phyloP scores from a whole-genome alignment of 2,797 vertebrate genomes.

The Oreortyx pictus region DNA sequence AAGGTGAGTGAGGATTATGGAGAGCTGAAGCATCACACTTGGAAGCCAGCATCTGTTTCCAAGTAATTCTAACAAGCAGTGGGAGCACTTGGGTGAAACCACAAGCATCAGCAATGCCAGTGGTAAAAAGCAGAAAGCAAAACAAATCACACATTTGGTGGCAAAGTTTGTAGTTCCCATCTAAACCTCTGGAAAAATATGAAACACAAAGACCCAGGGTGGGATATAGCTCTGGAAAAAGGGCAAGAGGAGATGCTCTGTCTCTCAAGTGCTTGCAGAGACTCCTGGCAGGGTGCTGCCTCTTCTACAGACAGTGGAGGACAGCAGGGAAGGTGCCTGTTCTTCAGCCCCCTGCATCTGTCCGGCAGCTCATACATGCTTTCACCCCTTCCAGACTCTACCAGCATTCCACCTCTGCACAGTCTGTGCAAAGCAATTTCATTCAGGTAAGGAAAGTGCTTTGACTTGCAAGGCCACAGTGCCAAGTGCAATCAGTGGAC shows the following conservation, averaged over 20 bases:
- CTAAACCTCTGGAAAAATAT: neutral
- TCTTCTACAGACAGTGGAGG: too few species aligned
- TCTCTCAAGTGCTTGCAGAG: neutral
- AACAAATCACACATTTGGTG: neutral
- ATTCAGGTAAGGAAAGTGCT: accelerated
- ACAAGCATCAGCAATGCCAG: neutral
- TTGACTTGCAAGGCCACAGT: neutral
- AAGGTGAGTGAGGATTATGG: neutral
- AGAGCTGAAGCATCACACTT: neutral
- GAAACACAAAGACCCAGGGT: neutral
- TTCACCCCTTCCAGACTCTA: neutral
- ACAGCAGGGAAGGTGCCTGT: neutral
- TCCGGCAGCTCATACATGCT: neutral
- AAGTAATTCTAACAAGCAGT: neutral
- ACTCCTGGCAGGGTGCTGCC: neutral
- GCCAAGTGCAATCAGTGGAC: neutral
- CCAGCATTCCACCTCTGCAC: neutral
- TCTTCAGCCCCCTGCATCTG: neutral
- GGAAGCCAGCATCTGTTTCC: neutral
- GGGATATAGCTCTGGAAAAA: neutral
- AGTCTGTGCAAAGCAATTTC: neutral
- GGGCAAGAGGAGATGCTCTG: neutral
- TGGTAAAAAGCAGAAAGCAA: neutral
- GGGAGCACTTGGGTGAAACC: neutral
- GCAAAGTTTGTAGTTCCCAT: neutral